Evolutionary conservation across 2,888 invertebrate genomes (phyloP).

Genomic region (Lochmaea capreae): DNA sequence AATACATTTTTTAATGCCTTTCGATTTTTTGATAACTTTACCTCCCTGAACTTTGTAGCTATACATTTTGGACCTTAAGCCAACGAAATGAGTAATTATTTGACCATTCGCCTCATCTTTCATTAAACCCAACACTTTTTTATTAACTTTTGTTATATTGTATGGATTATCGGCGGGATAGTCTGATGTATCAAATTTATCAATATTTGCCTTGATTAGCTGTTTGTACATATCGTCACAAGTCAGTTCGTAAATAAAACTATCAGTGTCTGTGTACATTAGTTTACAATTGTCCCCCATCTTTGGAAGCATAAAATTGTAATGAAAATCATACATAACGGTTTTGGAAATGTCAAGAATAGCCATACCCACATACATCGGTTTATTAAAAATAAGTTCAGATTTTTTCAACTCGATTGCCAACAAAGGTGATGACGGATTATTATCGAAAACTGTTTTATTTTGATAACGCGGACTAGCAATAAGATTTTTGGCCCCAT

Average conservation of each 20-base stretch:
- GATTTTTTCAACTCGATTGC: neutral
- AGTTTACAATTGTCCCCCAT: neutral
- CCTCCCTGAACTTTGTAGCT: neutral
- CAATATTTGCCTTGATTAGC: too few species aligned
- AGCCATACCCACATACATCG: neutral
- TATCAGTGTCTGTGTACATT: neutral
- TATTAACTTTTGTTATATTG: neutral
- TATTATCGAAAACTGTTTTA: too few species aligned
- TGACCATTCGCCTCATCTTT: neutral
- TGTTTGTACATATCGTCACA: too few species aligned
- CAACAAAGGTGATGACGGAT: too few species aligned
- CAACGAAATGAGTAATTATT: neutral
- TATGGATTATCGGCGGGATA: neutral
- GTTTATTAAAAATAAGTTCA: neutral
- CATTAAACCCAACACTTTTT: neutral
- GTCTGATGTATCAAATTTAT: neutral
- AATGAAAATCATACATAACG: constrained; percentile 6
- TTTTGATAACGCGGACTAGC: too few species aligned
- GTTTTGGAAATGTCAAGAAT: neutral
- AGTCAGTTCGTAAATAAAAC: too few species aligned
- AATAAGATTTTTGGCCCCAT: neutral
- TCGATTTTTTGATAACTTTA: too few species aligned
- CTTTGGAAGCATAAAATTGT: neutral
- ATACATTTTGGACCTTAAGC: neutral
- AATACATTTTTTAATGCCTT: too few species aligned